Evolutionary conservation across 2,797 vertebrate genomes (phyloP), one percentile per base, ranked within the genome.

Genomic region (Chloroceryle amazona): DNA sequence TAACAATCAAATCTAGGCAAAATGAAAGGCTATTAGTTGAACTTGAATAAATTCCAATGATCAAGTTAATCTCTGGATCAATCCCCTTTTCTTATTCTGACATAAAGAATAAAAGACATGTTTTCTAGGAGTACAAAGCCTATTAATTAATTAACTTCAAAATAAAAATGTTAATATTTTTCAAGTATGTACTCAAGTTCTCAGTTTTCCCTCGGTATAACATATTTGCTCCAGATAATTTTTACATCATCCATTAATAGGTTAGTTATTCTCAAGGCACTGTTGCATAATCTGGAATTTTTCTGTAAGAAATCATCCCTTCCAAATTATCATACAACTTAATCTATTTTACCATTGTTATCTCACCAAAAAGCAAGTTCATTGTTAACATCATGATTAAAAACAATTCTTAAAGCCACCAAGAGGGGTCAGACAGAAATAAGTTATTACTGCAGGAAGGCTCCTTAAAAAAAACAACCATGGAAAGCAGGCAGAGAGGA

Each of bases 1-100:
- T 99, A 97, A 99, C 99, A 86, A 99, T 98, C 62, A 99, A 81
- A 95, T 99, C 99, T 99, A 97, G 68, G 49, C 25, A 62, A 89
- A 90, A 80, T 67, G 19, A 85, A 89, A 96, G 22, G 74, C 54
- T 86, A 21, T 93, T 86, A 88, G 47, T 51, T 86, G 25, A 90
- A 90, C 52, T 86, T 29, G 84, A 51, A 66, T 58, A 46, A 74
- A 72, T 66, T 75, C 46, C 1, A 2, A 87, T 41, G 4, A 42
- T 57, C 39, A 58, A 21, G 10, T n/a, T 81, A 44, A 85, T 52
- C 19, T 76, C 37, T 74, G 39, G 26, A 66, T 52, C 1, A 3
- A 84, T 11, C 9, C 35, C 15, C 29, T 79, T 55, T 44, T 44
- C 78, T 85, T 73, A 62, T 57, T 72, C 41, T 62, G 49, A 90